phyloP scores from a whole-genome alignment of 2,797 vertebrate genomes.

The Coilia nasus region DNA sequence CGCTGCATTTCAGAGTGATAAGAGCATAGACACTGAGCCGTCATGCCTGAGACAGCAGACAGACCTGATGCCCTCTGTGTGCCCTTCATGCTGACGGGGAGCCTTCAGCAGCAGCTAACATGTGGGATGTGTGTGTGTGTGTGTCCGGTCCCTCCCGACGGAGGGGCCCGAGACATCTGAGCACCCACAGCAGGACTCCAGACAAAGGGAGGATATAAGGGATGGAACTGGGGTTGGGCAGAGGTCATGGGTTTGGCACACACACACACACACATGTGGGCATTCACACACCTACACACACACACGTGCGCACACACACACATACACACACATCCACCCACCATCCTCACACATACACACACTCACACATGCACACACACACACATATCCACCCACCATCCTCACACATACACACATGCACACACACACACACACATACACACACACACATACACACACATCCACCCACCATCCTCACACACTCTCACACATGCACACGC shows the following conservation, averaged over 20 bases:
- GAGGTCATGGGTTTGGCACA: conserved; percentile 15
- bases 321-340: neutral
- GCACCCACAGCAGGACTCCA: neutral
- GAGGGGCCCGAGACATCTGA: neutral
- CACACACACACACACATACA: too few relatives aligned
- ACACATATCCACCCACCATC: too few relatives aligned
- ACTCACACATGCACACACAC: too few relatives aligned
- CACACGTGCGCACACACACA: neutral
- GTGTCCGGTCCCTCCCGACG: too few relatives aligned
- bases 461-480: too few relatives aligned
- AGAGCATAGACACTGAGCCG: neutral
- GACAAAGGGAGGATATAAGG: neutral
- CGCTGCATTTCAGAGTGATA: neutral
- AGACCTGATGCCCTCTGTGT: neutral
- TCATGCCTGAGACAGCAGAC: neutral
- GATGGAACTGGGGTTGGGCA: neutral
- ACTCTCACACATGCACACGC: too few relatives aligned
- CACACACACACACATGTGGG: neutral
- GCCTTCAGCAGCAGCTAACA: neutral
- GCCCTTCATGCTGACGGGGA: neutral
- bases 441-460: too few relatives aligned
- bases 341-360: too few relatives aligned
- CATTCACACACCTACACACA: too few relatives aligned
- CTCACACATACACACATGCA: too few relatives aligned
- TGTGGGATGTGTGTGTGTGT: neutral